A percentile compares a stretch with the other conserved stretches of the same genome.
phyloP scores from a whole-genome alignment of 2,113 vertebrate species.

The Chloroceryle aenea region DNA sequence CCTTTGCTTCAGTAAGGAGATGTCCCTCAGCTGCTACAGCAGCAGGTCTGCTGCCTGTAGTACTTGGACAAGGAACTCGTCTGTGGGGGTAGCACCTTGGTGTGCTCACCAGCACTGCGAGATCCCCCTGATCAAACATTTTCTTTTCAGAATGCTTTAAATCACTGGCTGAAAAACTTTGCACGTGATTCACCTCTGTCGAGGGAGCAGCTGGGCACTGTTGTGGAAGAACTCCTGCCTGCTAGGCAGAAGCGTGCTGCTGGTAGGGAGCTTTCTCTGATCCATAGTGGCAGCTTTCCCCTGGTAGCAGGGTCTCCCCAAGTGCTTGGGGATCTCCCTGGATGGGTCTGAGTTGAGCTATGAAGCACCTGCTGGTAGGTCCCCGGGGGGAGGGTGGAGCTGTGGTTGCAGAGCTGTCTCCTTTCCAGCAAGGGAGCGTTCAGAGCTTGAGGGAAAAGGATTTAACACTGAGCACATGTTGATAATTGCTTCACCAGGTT shows the following conservation, averaged over 20 bases:
- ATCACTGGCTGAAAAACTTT: conserved; percentile 9
- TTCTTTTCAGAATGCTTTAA: conserved; percentile 20
- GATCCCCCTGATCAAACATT: neutral
- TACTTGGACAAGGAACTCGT: fast-evolving
- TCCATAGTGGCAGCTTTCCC: fast-evolving
- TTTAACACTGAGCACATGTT: neutral
- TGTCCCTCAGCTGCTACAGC: neutral
- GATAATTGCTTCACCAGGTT: neutral
- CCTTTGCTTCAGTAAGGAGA: neutral
- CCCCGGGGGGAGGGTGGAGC: neutral
- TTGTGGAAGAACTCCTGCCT: neutral
- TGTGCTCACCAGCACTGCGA: fast-evolving
- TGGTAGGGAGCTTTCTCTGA: neutral
- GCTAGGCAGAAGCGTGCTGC: neutral
- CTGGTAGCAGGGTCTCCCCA: neutral
- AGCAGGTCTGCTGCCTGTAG: neutral
- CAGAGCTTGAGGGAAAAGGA: neutral
- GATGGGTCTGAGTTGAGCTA: neutral
- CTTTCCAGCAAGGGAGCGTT: neutral
- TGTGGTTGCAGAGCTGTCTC: neutral
- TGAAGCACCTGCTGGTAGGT: neutral
- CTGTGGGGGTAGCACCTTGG: neutral
- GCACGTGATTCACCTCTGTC: neutral
- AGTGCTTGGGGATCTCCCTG: neutral
- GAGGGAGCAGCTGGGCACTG: neutral